These are phyloP conservation scores for Yponomeuta evonymella DNA, from an alignment of 2,888 invertebrate genomes.

Conservation along the genomic window DNA sequence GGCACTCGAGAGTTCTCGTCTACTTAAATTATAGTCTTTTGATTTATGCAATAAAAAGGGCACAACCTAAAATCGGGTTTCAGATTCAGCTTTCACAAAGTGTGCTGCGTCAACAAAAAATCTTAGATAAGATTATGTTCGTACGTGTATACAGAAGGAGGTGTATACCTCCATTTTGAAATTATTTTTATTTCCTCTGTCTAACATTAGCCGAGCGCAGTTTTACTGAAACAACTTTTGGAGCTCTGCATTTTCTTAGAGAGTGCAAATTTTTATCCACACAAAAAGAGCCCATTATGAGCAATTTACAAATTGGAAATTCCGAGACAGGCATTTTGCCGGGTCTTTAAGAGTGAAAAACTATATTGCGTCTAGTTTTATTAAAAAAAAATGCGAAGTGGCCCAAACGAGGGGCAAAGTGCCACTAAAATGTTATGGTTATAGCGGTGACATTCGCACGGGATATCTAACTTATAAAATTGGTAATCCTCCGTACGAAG, in stretches of 20 bases:
- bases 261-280: background rate
- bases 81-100: background rate
- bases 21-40: too few relatives aligned
- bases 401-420: constrained; percentile 63
- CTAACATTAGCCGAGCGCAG: background rate
- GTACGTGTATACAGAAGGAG: background rate
- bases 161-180: background rate
- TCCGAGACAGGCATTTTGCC: constrained; percentile 38
- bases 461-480: constrained; percentile 69
- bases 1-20: too few relatives aligned
- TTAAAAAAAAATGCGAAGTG: constrained; percentile 60
- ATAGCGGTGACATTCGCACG: constrained; percentile 67
- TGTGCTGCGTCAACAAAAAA: background rate
- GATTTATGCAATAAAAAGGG: too few relatives aligned
- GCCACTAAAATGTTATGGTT: constrained; percentile 71
- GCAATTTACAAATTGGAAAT: constrained; percentile 56
- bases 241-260: background rate
- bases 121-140: background rate
- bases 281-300: constrained; percentile 24
- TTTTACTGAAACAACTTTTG: background rate
- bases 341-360: constrained; percentile 50
- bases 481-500: constrained; percentile 51
- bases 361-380: constrained; percentile 65
- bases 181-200: background rate
- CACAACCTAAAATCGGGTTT: too few relatives aligned